Evolutionary conservation across 2,797 vertebrate genomes (phyloP).

Genomic region (Amphiprion clarkii): DNA sequence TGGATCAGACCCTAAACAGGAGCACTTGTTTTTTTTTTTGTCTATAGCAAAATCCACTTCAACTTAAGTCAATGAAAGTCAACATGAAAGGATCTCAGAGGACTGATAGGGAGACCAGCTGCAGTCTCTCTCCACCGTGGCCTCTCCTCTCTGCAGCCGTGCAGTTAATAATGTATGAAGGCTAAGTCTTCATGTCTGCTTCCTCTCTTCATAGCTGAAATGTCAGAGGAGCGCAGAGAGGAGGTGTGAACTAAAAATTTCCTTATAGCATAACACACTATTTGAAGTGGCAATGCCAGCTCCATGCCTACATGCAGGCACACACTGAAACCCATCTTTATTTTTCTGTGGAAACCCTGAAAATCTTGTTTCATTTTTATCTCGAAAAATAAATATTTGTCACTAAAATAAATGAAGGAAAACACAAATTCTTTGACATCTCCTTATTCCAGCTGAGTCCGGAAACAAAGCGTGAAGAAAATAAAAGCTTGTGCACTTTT

Average conservation of each 20-base stretch:
- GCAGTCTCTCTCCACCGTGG: constrained; percentile 24
- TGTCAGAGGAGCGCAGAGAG: constrained; percentile 71
- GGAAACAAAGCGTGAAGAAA: too few species aligned
- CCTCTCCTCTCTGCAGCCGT: constrained; percentile 44
- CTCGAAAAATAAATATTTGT: too few species aligned
- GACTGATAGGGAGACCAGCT: constrained; percentile 27
- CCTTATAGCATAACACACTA: constrained; percentile 31
- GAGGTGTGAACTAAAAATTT: constrained; percentile 45
- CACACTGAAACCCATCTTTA: neutral
- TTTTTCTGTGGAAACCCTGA: neutral
- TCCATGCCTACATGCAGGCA: neutral
- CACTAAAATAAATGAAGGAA: too few species aligned
- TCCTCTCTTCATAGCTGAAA: constrained; percentile 69
- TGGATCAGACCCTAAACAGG: constrained; percentile 12
- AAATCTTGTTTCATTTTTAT: neutral
- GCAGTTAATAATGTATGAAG: constrained; percentile 78
- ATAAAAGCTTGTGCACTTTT: too few species aligned
- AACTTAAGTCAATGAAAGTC: constrained; percentile 9
- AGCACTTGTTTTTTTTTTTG: neutral
- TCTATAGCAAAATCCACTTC: constrained; percentile 4
- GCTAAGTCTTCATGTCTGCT: constrained; percentile 64
- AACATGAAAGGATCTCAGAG: constrained; percentile 36
- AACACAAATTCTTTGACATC: too few species aligned
- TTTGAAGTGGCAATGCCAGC: constrained; percentile 15
- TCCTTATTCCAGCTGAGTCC: too few species aligned